phyloP scores from a whole-genome alignment of 2,797 vertebrate species.

The Galagoides demidoff region DNA sequence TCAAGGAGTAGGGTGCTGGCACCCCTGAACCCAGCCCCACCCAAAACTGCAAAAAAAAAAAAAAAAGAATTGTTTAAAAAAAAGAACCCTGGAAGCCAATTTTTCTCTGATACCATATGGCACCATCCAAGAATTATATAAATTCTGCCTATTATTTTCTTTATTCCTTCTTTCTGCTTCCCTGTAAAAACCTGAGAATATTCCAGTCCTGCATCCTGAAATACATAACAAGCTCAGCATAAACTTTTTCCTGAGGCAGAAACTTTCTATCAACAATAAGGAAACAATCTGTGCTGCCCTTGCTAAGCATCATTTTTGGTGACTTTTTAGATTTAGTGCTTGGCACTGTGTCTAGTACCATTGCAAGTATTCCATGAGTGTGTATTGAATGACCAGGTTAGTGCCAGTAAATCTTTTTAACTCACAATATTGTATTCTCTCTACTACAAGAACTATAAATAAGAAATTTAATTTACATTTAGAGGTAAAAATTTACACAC shows the following conservation, averaged over 20 bases:
- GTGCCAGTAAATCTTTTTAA: conserved; percentile 41
- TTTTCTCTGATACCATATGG: conserved; percentile 30
- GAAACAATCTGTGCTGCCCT: background rate
- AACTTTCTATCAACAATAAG: conserved; percentile 1
- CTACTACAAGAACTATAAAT: conserved; percentile 31
- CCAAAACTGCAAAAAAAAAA: too few species aligned
- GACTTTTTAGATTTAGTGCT: conserved; percentile 28
- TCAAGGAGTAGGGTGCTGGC: too few species aligned
- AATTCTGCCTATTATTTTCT: conserved; percentile 33
- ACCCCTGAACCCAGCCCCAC: too few species aligned
- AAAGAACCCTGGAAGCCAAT: background rate
- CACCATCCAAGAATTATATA: background rate
- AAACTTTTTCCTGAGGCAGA: background rate
- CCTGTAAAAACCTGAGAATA: conserved; percentile 27
- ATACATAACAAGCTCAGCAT: background rate
- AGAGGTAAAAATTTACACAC: background rate
- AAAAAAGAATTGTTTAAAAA: background rate
- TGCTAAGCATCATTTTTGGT: conserved; percentile 38
- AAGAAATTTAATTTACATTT: background rate
- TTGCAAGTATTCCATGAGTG: background rate
- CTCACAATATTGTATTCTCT: background rate
- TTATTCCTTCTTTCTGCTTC: conserved; percentile 31
- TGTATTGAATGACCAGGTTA: conserved; percentile 40
- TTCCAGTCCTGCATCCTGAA: background rate
- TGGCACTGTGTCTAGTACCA: background rate